phyloP scores from a whole-genome alignment of 2,797 vertebrate species.

The Hemitrygon akajei region DNA sequence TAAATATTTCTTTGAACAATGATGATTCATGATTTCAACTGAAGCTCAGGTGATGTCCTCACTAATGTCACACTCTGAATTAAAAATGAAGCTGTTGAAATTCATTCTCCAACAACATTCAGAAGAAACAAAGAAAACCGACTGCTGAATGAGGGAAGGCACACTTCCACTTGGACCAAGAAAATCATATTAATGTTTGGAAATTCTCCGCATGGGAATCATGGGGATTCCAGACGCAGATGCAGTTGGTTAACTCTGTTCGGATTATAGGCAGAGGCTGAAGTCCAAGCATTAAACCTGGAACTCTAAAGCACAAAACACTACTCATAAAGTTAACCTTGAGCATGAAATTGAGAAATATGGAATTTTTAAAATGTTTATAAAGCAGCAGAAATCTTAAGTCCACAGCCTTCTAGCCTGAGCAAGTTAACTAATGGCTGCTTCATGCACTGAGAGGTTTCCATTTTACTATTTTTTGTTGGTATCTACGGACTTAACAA shows the following conservation, averaged over 20 bases:
- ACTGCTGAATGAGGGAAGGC: neutral
- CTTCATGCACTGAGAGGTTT: neutral
- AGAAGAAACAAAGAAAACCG: neutral
- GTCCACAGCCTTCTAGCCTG: neutral
- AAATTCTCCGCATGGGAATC: slow-evolving; percentile 28
- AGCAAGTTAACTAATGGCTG: neutral
- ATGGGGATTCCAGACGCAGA: slow-evolving; percentile 10
- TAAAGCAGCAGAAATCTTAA: neutral
- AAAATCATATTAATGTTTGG: slow-evolving; percentile 22
- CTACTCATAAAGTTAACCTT: neutral
- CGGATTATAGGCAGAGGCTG: neutral
- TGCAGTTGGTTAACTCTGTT: slow-evolving; percentile 19
- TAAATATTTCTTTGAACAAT: slow-evolving; percentile 2
- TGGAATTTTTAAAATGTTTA: neutral
- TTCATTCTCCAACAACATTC: slow-evolving; percentile 7
- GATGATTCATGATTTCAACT: neutral
- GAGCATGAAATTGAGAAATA: neutral
- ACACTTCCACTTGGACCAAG: slow-evolving; percentile 9
- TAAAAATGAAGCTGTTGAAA: neutral
- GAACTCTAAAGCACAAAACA: neutral
- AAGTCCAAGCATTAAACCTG: neutral
- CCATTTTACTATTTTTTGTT: neutral
- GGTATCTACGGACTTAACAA: neutral
- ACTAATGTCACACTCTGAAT: slow-evolving; percentile 16
- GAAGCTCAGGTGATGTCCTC: neutral